Evolutionary conservation across 1,140 invertebrate genomes (phyloP).

Genomic region (Dendroctonus ponderosae): DNA sequence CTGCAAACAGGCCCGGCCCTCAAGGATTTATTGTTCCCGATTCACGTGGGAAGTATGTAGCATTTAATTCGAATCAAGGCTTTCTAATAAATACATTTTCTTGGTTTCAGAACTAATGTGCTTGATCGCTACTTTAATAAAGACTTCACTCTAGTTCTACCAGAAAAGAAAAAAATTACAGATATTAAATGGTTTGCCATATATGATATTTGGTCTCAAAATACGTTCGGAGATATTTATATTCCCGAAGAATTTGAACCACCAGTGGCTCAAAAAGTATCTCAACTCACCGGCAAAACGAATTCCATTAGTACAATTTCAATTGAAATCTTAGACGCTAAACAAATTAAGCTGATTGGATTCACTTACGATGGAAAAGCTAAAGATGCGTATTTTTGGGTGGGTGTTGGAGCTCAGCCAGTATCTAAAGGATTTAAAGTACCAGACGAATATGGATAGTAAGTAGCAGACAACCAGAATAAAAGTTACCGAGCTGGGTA

Average conservation of each 20-base stretch:
- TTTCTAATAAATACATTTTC: background rate
- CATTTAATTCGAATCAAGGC: background rate
- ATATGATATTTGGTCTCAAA: constrained; percentile 82
- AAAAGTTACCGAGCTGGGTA: background rate
- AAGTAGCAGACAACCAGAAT: constrained; percentile 53
- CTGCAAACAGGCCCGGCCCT: constrained; percentile 80
- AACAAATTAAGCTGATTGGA: constrained; percentile 73
- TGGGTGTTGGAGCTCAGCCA: constrained; percentile 83
- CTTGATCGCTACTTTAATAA: constrained; percentile 82
- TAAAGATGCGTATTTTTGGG: constrained; percentile 81
- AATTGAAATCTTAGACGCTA: constrained; percentile 77
- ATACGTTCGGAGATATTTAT: constrained; percentile 86
- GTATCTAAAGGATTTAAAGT: constrained; percentile 72
- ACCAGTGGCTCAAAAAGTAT: constrained; percentile 71
- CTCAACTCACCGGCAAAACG: constrained; percentile 66
- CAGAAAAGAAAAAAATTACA: constrained; percentile 82
- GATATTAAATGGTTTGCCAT: constrained; percentile 90
- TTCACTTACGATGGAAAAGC: constrained; percentile 77
- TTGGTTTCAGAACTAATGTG: constrained; percentile 74
- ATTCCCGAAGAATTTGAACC: constrained; percentile 89
- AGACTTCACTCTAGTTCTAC: constrained; percentile 79
- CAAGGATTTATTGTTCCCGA: constrained; percentile 90
- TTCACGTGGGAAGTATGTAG: constrained; percentile 73
- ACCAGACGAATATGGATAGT: constrained; percentile 92
- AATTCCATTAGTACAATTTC: constrained; percentile 71